Evolutionary conservation across 2,113 vertebrate species (phyloP).

Genomic region (Arvicanthis niloticus): DNA sequence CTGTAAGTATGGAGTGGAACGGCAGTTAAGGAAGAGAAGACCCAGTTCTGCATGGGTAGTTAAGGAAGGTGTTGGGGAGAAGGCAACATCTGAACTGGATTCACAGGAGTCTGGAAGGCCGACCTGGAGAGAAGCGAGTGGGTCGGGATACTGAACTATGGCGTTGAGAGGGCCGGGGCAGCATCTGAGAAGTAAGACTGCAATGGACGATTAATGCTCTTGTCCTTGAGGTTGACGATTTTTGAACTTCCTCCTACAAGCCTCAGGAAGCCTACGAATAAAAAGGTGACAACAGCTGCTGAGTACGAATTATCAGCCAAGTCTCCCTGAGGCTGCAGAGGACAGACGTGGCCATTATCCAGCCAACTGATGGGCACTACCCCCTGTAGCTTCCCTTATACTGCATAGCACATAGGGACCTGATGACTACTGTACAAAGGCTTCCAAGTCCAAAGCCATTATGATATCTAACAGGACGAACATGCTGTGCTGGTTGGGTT

Average conservation of each 20-base stretch:
- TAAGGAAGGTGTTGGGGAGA: slow-evolving; percentile 2
- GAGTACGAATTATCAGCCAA: neutral
- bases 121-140: neutral
- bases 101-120: neutral
- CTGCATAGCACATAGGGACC: too few species aligned
- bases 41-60: neutral
- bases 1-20: neutral
- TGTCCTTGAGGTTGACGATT: neutral
- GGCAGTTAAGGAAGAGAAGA: neutral
- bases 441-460: slow-evolving; percentile 5
- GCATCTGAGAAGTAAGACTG: neutral
- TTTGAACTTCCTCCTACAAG: slow-evolving; percentile 37
- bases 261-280: slow-evolving; percentile 15
- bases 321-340: neutral
- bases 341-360: neutral
- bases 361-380: neutral
- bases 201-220: neutral
- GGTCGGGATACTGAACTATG: rapidly evolving
- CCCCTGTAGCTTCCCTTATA: neutral
- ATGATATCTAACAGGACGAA: neutral
- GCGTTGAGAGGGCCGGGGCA: neutral
- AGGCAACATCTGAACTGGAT: neutral
- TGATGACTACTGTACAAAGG: neutral
- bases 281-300: slow-evolving; percentile 32
- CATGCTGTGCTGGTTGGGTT: neutral